Base-by-base conservation (phyloP, 2,888 invertebrate genomes). In the Drosophila mulleri region DNA sequence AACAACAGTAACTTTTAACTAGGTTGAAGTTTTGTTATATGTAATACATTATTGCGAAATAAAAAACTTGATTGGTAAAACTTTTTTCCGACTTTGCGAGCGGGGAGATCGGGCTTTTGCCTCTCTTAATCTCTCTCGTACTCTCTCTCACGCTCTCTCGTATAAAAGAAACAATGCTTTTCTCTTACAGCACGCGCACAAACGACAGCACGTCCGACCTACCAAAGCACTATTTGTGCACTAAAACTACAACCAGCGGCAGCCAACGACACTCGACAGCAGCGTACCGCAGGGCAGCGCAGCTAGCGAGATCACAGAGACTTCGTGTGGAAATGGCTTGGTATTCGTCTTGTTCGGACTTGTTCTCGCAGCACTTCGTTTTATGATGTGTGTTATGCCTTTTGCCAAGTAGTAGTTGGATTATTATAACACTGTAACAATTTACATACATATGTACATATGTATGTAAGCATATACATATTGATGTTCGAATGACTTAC, bases 11-110 rank as follows among this genome's bases (percentile, higher is more conserved):
- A 83, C 88, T 83, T 79, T 86, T 86, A 86, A 86, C 86, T 86
- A 86, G 86, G 86, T 86, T 86, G 86, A 86, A 86, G 86, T 86
- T 86, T 89, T 80, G 82, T 86, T 86, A 86, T 79, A 79, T 78
- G 78, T 88, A 86, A 81, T 88, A 88, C 85, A 83, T 80, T 88
- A 89, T 86, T 86, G 87, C 86, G 86, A 89, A 86, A 86, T 89
- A 89, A 88, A 88, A 85, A 86, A 86, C 86, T 86, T 86, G 86
- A 86, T 86, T 89, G 86, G 89, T 86, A 89, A 86, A 89, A 86
- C 89, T 88, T 85, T 85, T 85, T 85, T 88, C 87, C 80, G 76
- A 78, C 75, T 72, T 69, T 70, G 71, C 59, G 82, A 79, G 75
- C 65, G 78, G 8, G 75, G 80, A 75, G 85, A 85, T 82, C 52